Evolutionary conservation across 2,888 invertebrate genomes (phyloP), one percentile per base, ranked within the genome.

Genomic region (Volucella zonaria): DNA sequence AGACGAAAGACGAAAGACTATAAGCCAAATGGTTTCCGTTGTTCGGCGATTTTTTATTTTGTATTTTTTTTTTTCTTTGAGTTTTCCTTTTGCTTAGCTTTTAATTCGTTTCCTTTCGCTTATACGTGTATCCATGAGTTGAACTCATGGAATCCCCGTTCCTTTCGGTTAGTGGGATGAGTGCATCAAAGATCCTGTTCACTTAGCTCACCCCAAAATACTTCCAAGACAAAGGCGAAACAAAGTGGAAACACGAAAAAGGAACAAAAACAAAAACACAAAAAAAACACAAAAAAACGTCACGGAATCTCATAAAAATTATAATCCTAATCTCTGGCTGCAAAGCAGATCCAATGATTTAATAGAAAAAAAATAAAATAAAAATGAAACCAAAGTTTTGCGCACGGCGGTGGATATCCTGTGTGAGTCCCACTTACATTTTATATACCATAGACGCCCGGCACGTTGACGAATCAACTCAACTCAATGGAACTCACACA

Each of bases 11-110:
- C 61, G 56, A 61, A 61, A 79, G 49, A 66, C 61, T 68, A 68
- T 85, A 85, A 85, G 73, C 81, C 85, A 59, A 85, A 77, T 73
- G 77, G 51, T 77, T 77, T 66, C 52, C 73, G 76, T 6, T 6
- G 31, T 6, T 31, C 18, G 18, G 1, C 2, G 18, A 23, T 23
- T 23, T 23, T 23, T 23, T 23, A 23, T 23, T 23, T 23, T 23
- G n/a, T 23, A 23, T 23, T 2, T 31, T 31, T 31, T 2, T 23
- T 23, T 45, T 70, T 68, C 70, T 64, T 15, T 74, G 45, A 66
- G 43, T 73, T 68, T 71, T 66, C 40, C 43, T 45, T 64, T 68
- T 47, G 31, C 15, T 75, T 59, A 52, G 68, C 64, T 79, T 66
- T 83, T 83, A 83, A 79, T 80, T 80, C 61, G 56, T 83, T 83